Evolutionary conservation across 2,888 invertebrate genomes (phyloP), one percentile per base, ranked within the genome.

Genomic region (Luffia ferchaultella): DNA sequence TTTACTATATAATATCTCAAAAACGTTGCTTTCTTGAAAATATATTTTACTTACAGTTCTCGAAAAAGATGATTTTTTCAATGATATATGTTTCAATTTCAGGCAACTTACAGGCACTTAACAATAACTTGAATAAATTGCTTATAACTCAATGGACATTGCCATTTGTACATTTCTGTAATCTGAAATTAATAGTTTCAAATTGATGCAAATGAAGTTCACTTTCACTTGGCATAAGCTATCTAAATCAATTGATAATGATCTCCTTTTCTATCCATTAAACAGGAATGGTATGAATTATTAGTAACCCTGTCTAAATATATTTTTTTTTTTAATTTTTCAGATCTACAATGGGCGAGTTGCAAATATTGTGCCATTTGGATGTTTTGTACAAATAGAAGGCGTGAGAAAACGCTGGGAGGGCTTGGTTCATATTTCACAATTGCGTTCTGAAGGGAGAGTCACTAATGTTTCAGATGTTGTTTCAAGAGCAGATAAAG

Each of bases 341-440:
- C 72, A 91, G 88, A 95, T 99, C 58, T 98, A 97, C 68, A 88
- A 88, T 55, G 99, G 97, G 0, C 93, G 95, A 73, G 96, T 99
- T 0, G 95, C 96, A 0, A 98, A 96, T 63, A 93, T 98, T 57
- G 96, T 97, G 49, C 92, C 94, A n/a, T 99, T 98, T 76, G 99
- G 99, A 1, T 98, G 98, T 69, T 99, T 99, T 73, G 96, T 98
- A 0, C 96, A 97, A 75, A 83, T 99, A 18, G 96, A 97, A 65
- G 97, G 97, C 0, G 82, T 99, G 46, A 87, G 90, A 47, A 91
- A 93, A 58, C 87, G 93, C 44, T 95, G 95, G 90, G 99, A 99
- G 72, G 99, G 99, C 0, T 84, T 99, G 0, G 97, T 98, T 1
- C 99, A 99, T 67, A 98, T 99, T 62, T 98, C 98, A 0, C 94